phyloP scores from a whole-genome alignment of 53 echinoderm and acorn worm species.

The Temnopleurus reevesii region DNA sequence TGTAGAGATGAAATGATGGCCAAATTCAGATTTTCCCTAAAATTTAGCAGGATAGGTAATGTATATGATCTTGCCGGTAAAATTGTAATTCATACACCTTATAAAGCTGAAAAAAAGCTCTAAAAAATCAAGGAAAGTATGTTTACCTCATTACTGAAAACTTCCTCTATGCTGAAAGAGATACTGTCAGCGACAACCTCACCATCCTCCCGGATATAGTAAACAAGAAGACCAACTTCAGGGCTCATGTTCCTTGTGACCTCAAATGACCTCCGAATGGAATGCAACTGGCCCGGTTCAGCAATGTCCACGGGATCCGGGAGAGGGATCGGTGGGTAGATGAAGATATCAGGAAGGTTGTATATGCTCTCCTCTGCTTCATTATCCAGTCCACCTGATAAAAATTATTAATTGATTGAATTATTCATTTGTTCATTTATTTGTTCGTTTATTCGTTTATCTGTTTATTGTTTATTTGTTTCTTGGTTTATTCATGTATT shows the following conservation, averaged over 20 bases:
- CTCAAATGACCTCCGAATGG: constrained; percentile 53
- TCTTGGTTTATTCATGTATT: too few species aligned
- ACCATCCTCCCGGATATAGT: constrained; percentile 76
- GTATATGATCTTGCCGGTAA: too few species aligned
- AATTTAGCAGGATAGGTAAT: too few species aligned
- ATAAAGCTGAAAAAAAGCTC: too few species aligned
- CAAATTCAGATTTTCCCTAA: too few species aligned
- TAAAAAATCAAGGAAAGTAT: background rate
- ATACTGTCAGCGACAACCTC: constrained; percentile 87
- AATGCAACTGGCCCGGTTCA: constrained; percentile 56
- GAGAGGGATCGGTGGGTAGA: background rate
- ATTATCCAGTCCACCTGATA: too few species aligned
- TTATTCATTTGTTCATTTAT: too few species aligned
- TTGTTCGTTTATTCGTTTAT: too few species aligned
- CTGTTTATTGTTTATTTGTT: too few species aligned
- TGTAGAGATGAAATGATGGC: too few species aligned
- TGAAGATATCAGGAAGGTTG: background rate
- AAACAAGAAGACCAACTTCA: constrained; percentile 68
- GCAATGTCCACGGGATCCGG: background rate
- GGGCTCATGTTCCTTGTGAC: constrained; percentile 87
- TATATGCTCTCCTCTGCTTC: too few species aligned
- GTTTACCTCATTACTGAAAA: constrained; percentile 84
- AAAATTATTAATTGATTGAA: too few species aligned
- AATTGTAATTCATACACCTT: background rate
- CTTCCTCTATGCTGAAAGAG: constrained; percentile 63